A percentile compares a stretch with the other conserved stretches of the same genome.
Conservation (phyloP, 2,888 invertebrate genomes). For the Coelogynopora nodosa region DNA sequence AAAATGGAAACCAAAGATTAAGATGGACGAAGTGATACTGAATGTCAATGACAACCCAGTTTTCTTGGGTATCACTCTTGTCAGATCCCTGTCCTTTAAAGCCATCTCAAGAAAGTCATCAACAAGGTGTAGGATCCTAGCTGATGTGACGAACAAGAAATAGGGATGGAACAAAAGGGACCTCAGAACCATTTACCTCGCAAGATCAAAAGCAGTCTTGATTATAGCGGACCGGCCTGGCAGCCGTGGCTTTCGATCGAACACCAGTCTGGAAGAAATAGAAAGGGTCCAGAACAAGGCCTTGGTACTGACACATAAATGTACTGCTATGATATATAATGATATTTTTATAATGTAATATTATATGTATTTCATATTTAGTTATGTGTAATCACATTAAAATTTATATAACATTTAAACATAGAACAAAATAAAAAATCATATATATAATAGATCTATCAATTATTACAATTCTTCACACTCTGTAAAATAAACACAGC, state of each 20-base stretch:
- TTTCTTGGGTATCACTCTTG: neutral
- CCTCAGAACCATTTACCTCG: neutral
- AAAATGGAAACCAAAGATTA: too few species aligned
- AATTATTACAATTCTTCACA: too few species aligned
- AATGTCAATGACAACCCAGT: neutral
- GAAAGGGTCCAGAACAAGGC: neutral
- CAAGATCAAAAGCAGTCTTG: neutral
- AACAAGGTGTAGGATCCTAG: neutral
- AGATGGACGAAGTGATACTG: too few species aligned
- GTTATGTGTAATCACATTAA: too few species aligned
- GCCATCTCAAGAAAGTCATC: neutral
- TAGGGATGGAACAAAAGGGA: neutral
- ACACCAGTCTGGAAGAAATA: neutral
- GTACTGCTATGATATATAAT: too few species aligned
- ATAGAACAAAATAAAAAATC: too few species aligned
- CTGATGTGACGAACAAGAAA: neutral
- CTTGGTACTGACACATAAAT: too few species aligned
- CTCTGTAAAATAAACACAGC: too few species aligned
- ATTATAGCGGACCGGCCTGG: neutral
- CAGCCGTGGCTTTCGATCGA: neutral
- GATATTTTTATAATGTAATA: too few species aligned
- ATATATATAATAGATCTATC: too few species aligned
- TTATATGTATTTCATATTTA: too few species aligned
- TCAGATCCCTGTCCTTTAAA: neutral
- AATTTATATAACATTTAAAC: too few species aligned